Evolutionary conservation across 2,797 vertebrate species (phyloP).

Genomic region (Labeo calbasu): DNA sequence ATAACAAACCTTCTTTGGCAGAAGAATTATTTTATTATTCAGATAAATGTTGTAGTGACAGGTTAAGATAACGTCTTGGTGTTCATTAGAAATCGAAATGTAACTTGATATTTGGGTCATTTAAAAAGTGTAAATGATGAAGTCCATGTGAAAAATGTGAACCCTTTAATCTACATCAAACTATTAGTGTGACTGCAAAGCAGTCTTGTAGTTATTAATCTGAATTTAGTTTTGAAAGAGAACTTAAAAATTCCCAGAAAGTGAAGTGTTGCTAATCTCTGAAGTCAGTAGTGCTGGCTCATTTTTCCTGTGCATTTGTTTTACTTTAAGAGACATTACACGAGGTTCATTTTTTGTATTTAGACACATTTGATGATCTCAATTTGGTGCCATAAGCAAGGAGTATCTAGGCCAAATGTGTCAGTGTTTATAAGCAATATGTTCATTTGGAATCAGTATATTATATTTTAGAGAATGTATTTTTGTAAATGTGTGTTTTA

Average conservation of each 20-base stretch:
- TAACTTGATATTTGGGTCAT: slow-evolving; percentile 37
- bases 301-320: slow-evolving; percentile 50
- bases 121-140: slow-evolving; percentile 39
- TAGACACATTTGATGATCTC: slow-evolving; percentile 61
- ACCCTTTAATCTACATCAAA: slow-evolving; percentile 39
- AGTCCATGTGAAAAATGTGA: slow-evolving; percentile 34
- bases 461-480: slow-evolving; percentile 73
- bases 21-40: background rate
- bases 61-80: slow-evolving; percentile 14
- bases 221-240: slow-evolving; percentile 43
- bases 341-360: slow-evolving; percentile 64
- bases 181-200: slow-evolving; percentile 44
- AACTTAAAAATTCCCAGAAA: slow-evolving; percentile 43
- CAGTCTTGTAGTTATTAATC: slow-evolving; percentile 47
- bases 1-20: background rate
- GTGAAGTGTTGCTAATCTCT: slow-evolving; percentile 44
- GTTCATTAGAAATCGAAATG: slow-evolving; percentile 28
- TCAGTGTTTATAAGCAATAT: slow-evolving; percentile 64
- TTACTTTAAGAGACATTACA: slow-evolving; percentile 60
- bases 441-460: slow-evolving; percentile 70
- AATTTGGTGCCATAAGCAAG: slow-evolving; percentile 67
- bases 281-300: slow-evolving; percentile 21
- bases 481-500: slow-evolving; percentile 79
- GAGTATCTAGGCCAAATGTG: slow-evolving; percentile 69
- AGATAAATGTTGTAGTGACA: slow-evolving; percentile 23